phyloP scores from a whole-genome alignment of 2,888 invertebrate species.

The Leucophenga maculata region DNA sequence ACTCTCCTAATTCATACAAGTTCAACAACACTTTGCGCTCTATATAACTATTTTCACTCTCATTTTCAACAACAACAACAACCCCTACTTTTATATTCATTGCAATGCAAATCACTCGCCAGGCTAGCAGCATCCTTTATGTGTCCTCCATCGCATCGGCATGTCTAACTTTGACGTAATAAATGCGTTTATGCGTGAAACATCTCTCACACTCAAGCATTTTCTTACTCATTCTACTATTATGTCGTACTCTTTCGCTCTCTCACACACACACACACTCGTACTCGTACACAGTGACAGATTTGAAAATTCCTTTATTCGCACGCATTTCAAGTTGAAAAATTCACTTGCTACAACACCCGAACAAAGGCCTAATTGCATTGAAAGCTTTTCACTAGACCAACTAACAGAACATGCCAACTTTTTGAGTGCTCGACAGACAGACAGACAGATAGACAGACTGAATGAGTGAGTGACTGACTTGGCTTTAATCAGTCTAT shows the following conservation, averaged over 20 bases:
- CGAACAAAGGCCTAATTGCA: conserved; percentile 49
- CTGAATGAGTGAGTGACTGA: too few species aligned
- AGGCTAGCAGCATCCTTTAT: conserved; percentile 24
- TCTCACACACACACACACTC: conserved; percentile 22
- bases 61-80: neutral
- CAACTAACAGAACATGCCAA: conserved; percentile 6
- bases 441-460: too few species aligned
- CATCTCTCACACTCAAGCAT: conserved; percentile 4
- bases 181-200: conserved; percentile 32
- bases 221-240: neutral
- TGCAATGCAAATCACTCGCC: conserved; percentile 21
- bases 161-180: conserved; percentile 35
- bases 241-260: too few species aligned
- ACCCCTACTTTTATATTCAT: neutral
- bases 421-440: too few species aligned
- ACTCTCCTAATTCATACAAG: neutral
- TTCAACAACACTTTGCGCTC: conserved; percentile 20
- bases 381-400: conserved; percentile 42
- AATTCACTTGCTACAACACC: neutral
- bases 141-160: too few species aligned
- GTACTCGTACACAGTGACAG: conserved; percentile 5
- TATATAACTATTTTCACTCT: conserved; percentile 11
- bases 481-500: neutral
- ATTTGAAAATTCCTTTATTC: neutral
- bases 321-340: conserved; percentile 7